Conservation (phyloP, 2,113 vertebrate species). For the Anser brachyrhynchus region DNA sequence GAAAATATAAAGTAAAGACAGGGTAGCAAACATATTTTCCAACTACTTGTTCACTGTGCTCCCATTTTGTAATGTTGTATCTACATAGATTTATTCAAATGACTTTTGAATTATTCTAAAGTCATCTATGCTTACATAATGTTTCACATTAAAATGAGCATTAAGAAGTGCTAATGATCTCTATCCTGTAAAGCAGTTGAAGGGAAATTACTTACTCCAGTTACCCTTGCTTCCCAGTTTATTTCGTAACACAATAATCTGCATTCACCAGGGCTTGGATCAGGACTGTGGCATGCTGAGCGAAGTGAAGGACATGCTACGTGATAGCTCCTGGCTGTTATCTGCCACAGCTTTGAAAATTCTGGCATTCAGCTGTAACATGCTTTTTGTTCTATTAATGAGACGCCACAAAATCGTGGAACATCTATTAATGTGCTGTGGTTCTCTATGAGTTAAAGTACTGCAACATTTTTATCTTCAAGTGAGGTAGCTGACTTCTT, state of each 20-base stretch:
- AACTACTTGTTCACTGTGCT: neutral
- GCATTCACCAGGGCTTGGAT: neutral
- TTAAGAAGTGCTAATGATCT: neutral
- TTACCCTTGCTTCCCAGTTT: neutral
- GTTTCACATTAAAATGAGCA: neutral
- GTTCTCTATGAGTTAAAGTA: neutral
- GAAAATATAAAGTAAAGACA: neutral
- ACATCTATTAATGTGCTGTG: neutral
- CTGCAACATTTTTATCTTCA: neutral
- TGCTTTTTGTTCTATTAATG: neutral
- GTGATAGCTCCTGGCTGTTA: neutral
- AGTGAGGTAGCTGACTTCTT: neutral
- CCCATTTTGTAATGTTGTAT: neutral
- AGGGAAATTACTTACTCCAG: neutral
- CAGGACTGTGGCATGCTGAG: accelerated
- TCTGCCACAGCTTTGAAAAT: neutral
- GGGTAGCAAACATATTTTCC: neutral
- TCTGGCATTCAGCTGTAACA: neutral
- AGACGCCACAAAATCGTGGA: neutral
- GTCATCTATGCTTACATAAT: constrained; percentile 25
- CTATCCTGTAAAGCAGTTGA: neutral
- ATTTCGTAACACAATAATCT: neutral
- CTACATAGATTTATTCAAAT: constrained; percentile 31
- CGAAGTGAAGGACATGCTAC: neutral
- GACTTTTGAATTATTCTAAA: constrained; percentile 29